Evolutionary conservation across 2,888 invertebrate species (phyloP).

Genomic region (Brachynemurus nebulosus): DNA sequence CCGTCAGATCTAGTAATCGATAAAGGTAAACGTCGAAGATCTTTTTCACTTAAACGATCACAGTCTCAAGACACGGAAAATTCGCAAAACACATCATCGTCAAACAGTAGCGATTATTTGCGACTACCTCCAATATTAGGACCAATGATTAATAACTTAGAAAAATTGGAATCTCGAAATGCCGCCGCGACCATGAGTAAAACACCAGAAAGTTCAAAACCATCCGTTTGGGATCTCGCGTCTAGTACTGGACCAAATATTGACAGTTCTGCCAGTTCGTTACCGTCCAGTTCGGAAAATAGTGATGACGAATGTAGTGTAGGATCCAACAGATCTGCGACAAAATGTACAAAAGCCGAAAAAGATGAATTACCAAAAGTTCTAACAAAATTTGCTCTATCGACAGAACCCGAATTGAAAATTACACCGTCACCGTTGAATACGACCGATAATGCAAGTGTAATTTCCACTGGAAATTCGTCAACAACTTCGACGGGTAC

Average conservation of each 20-base stretch:
- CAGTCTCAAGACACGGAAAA: slow-evolving; percentile 48
- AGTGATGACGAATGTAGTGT: slow-evolving; percentile 30
- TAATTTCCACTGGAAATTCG: slow-evolving; percentile 20
- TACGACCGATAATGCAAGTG: slow-evolving; percentile 21
- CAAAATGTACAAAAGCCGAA: slow-evolving; percentile 28
- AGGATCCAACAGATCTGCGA: background rate
- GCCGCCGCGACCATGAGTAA: background rate
- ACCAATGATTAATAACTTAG: slow-evolving; percentile 51
- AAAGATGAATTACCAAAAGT: slow-evolving; percentile 26
- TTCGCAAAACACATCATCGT: slow-evolving; percentile 43
- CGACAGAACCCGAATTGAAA: slow-evolving; percentile 13
- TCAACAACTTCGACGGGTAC: slow-evolving; percentile 10
- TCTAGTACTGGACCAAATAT: slow-evolving; percentile 58
- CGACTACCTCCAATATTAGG: slow-evolving; percentile 57
- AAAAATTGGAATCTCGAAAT: slow-evolving; percentile 23
- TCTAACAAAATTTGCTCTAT: slow-evolving; percentile 3
- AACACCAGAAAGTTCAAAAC: slow-evolving; percentile 17
- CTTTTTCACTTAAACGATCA: slow-evolving; percentile 39
- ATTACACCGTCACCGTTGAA: slow-evolving; percentile 8
- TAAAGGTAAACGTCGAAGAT: slow-evolving; percentile 33
- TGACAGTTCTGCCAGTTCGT: slow-evolving; percentile 43
- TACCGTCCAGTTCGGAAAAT: slow-evolving; percentile 29
- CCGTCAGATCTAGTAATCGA: slow-evolving; percentile 22
- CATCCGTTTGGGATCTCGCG: slow-evolving; percentile 45
- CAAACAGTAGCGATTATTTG: slow-evolving; percentile 33